Evolutionary conservation across 1,140 invertebrate genomes (phyloP), one percentile per base, ranked within the genome.

Genomic region (Diorhabda elongata): DNA sequence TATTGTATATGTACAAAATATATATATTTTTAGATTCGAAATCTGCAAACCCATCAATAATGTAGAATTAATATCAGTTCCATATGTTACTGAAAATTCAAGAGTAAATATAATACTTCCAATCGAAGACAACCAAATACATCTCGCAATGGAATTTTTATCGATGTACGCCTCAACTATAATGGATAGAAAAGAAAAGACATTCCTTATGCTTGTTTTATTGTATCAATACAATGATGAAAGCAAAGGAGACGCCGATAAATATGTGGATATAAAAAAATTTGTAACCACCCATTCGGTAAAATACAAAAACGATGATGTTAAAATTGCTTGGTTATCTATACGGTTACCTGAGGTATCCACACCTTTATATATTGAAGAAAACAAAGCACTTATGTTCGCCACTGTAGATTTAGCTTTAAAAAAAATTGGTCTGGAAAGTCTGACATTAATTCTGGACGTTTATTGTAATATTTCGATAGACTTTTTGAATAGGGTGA

Each of bases 61-160:
- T 77, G 89, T 94, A 3, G 92, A 97, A 82, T 87, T 96, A 57
- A 84, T 96, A 5, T 88, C 91, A 3, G 91, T 94, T 77, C 93
- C 95, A 2, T 97, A 96, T 81, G 94, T 97, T 3, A 97, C 93
- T 0, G 95, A 97, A 85, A 94, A 90, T 77, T 88, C 89, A 3
- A 82, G 91, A 72, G 87, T 97, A 2, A 88, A 90, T 73, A 82
- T 97, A 65, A 78, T 97, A 69, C 76, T 97, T 45, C 87, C 88
- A 1, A 81, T 92, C 0, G 82, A 84, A 71, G 81, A 82, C 26
- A 74, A 78, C 3, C 85, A 88, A 69, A 83, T 83, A 45, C 74
- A 79, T 9, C 79, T 84, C 6, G 84, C 85, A 5, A 74, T 87
- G 9, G 82, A 84, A 5, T 95, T 95, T 81, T 81, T 95, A 9